These are phyloP conservation scores for Camelus bactrianus DNA, from an alignment of 2,113 vertebrate genomes.

Conservation along the genomic window DNA sequence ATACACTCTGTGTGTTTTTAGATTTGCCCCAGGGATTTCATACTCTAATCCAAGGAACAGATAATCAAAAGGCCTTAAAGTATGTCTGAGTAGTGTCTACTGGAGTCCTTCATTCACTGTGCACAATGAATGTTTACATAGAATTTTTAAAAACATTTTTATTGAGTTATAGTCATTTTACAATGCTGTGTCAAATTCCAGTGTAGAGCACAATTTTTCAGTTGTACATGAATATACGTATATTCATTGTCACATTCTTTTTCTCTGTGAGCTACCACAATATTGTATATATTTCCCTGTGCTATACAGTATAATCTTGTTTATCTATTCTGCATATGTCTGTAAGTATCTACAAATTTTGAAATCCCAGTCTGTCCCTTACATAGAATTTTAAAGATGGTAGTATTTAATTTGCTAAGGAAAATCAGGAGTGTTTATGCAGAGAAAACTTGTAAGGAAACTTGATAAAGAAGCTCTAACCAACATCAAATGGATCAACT, in stretches of 20 bases:
- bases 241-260: no score
- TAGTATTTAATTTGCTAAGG: background rate
- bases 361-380: background rate
- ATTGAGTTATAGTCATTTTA: no score
- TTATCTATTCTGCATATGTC: no score
- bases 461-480: background rate
- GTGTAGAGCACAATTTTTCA: no score
- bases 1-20: background rate
- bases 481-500: background rate
- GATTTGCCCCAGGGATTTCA: background rate
- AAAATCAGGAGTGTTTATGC: background rate
- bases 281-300: no score
- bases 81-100: background rate
- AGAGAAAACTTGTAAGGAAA: background rate
- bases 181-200: no score
- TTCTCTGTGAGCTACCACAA: no score
- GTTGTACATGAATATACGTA: no score
- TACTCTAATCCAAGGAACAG: background rate
- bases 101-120: background rate
- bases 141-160: background rate
- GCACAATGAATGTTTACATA: background rate
- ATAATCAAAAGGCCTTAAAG: background rate
- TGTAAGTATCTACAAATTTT: no score
- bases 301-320: no score
- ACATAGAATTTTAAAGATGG: background rate